Base-by-base conservation (phyloP, 2,888 invertebrate species). In the Himalopsyche japonica region DNA sequence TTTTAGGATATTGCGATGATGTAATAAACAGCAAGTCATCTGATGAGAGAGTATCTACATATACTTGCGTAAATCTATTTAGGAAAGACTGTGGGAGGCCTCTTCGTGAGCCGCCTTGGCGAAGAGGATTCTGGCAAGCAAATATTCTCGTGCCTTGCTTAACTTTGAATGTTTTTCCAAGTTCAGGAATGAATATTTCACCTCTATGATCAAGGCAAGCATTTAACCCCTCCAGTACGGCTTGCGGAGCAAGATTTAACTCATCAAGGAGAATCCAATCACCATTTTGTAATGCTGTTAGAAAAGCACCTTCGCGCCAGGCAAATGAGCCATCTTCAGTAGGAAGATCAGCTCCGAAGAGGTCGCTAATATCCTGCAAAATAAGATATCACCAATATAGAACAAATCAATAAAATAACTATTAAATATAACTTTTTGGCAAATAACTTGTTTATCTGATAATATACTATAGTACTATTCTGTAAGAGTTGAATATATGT, bases 221-320 rank as follows among this genome's bases (percentile, higher is more conserved):
- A 90, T 99, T 99, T 3, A 99, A 93, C 37, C 99, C 99, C 93
- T 99, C 99, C 18, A 99, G 92, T 0, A 99, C 99, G 0, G 99
- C 97, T 90, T 99, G 99, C 0, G 99, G 98, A 0, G 99, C 99
- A 87, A 99, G 93, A 93, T 99, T 99, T 87, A 99, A 92, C 93
- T 99, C 99, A 90, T 99, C 99, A 34, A 99, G 92, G 27, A 99
- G 93, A 88, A 99, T 96, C 99, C 99, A 99, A 88, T 98, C 95
- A 15, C 98, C 97, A 80, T 95, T 94, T 91, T 97, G 97, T 30
- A 99, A 92, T 0, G 99, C 99, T 84, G 95, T 95, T 64, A 99
- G 91, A 86, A 99, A 94, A 0, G 99, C 99, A 0, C 99, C 99
- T 91, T 99, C 99, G 88, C 97, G 94, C 97, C 99, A 99, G 2